Evolutionary conservation across 2,797 vertebrate species (phyloP).

Genomic region (Eurystomus glaucurus): DNA sequence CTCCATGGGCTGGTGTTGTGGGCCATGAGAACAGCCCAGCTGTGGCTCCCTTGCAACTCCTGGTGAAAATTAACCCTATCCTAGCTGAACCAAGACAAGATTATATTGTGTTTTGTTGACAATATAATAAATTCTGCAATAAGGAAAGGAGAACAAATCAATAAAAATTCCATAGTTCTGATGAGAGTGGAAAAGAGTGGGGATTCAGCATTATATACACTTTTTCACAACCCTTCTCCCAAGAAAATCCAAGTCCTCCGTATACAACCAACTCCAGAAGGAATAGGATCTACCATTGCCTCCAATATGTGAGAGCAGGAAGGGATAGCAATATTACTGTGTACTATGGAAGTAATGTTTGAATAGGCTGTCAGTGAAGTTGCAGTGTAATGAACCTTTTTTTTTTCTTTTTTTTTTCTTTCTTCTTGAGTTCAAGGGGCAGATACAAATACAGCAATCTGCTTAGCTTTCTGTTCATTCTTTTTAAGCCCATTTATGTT

Average conservation of each 20-base stretch:
- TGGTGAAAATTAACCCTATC: too few species aligned
- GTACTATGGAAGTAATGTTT: neutral
- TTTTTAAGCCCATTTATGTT: neutral
- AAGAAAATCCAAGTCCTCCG: neutral
- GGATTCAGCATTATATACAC: neutral
- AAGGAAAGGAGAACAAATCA: neutral
- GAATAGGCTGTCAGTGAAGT: neutral
- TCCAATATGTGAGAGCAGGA: neutral
- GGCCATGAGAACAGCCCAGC: too few species aligned
- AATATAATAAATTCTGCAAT: neutral
- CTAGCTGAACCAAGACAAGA: too few species aligned
- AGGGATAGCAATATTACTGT: neutral
- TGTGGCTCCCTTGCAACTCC: too few species aligned
- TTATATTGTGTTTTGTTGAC: neutral
- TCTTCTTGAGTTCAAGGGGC: neutral
- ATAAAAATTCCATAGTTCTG: neutral
- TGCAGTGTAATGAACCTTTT: neutral
- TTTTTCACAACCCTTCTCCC: neutral
- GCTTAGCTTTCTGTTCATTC: neutral
- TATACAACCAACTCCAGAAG: neutral
- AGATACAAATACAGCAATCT: neutral
- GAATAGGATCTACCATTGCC: neutral
- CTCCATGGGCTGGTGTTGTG: too few species aligned
- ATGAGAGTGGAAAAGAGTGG: neutral
- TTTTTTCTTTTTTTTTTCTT: neutral